phyloP scores from a whole-genome alignment of 2,113 vertebrate genomes.

The Peromyscus maniculatus region DNA sequence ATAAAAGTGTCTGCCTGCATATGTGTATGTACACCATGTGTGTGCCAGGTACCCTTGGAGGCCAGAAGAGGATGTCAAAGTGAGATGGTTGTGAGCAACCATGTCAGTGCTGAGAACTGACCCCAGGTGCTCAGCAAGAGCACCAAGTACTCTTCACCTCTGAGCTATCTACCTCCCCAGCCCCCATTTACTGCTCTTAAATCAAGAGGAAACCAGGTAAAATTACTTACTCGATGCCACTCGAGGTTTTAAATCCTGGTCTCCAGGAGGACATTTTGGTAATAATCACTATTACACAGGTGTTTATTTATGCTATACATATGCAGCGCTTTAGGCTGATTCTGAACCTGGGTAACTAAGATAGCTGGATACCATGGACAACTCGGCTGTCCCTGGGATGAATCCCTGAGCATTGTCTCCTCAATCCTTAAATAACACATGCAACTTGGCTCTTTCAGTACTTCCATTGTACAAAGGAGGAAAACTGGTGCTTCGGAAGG shows the following conservation, averaged over 20 bases:
- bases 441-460: background rate
- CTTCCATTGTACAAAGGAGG: background rate
- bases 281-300: background rate
- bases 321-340: background rate
- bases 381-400: background rate
- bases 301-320: background rate
- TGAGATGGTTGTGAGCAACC: background rate
- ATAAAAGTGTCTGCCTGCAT: background rate
- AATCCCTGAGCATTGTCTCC: conserved; percentile 15
- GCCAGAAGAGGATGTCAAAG: background rate
- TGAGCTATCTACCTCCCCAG: background rate
- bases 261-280: background rate
- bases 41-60: background rate
- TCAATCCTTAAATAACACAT: background rate
- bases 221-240: background rate
- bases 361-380: background rate
- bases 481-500: background rate
- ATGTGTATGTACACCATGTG: no score
- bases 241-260: conserved; percentile 6
- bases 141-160: background rate
- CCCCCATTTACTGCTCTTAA: background rate
- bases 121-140: background rate
- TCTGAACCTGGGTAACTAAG: background rate
- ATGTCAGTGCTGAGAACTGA: background rate
- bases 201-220: background rate